A percentile compares a stretch with the other conserved stretches of the same genome.
Evolutionary conservation across 2,888 invertebrate species (phyloP).

Genomic region (Lycophotia porphyrea): DNA sequence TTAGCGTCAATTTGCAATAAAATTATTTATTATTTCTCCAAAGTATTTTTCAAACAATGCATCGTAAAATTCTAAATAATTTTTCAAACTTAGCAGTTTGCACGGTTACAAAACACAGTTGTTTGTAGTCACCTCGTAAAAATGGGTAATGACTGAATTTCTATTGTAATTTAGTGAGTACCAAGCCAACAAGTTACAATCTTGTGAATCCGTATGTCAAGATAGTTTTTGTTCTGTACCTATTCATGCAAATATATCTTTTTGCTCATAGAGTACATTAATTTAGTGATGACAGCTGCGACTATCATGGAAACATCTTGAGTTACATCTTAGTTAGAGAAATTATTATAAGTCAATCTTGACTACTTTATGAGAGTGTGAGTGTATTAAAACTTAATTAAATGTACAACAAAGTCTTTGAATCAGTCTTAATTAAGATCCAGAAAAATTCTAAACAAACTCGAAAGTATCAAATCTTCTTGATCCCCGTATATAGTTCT

Average conservation of each 20-base stretch:
- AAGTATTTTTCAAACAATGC: conserved; percentile 43
- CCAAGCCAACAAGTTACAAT: neutral
- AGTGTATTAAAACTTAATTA: neutral
- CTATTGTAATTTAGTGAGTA: neutral
- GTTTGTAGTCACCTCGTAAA: conserved; percentile 1
- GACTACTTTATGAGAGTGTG: neutral
- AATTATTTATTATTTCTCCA: conserved; percentile 40
- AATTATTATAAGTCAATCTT: too few relatives aligned
- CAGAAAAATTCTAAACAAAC: neutral
- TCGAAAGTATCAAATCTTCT: conserved; percentile 52
- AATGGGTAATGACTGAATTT: conserved; percentile 1
- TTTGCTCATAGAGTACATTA: neutral
- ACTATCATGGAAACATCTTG: neutral
- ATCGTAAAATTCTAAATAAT: too few relatives aligned
- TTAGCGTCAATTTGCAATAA: conserved; percentile 26
- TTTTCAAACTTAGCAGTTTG: conserved; percentile 28
- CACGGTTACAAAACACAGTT: neutral
- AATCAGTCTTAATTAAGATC: neutral
- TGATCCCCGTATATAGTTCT: conserved; percentile 36
- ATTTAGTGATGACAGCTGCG: neutral
- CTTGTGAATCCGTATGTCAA: neutral
- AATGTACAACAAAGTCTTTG: neutral
- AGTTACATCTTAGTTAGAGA: neutral
- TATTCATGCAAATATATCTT: neutral
- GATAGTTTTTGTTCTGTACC: neutral